Conservation (phyloP, 2,113 vertebrate genomes). For the Cyprinodon brontotheroides region DNA sequence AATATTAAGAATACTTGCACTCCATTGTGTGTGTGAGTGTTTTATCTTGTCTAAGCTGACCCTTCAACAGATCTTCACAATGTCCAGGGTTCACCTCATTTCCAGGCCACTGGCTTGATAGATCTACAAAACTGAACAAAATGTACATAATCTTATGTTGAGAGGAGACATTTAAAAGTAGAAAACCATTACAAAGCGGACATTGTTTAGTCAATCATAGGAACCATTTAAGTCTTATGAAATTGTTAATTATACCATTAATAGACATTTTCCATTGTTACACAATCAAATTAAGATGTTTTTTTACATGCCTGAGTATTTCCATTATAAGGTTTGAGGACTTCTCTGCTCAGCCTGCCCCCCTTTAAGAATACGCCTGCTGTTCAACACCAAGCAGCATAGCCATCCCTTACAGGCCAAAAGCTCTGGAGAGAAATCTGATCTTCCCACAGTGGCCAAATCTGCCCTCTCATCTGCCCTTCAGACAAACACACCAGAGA, state of each 20-base stretch:
- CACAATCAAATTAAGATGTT: neutral
- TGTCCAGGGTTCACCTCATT: no score
- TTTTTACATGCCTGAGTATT: neutral
- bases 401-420: conserved; percentile 57
- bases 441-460: conserved; percentile 72
- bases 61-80: no score
- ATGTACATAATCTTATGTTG: neutral
- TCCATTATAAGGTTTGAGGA: neutral
- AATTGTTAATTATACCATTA: neutral
- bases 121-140: neutral
- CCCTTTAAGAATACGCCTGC: conserved; percentile 26
- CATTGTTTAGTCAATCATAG: neutral
- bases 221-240: neutral
- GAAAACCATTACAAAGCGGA: neutral
- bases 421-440: conserved; percentile 75
- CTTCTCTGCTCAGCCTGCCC: conserved; percentile 15
- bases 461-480: conserved; percentile 77
- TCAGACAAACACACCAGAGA: conserved; percentile 63
- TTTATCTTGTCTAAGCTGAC: no score
- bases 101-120: no score
- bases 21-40: no score
- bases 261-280: neutral
- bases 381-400: conserved; percentile 34
- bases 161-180: neutral
- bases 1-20: no score